These are phyloP conservation scores for Panagrolaimus sp. DNA, from an alignment of 1,140 invertebrate genomes.

Conservation along the genomic window DNA sequence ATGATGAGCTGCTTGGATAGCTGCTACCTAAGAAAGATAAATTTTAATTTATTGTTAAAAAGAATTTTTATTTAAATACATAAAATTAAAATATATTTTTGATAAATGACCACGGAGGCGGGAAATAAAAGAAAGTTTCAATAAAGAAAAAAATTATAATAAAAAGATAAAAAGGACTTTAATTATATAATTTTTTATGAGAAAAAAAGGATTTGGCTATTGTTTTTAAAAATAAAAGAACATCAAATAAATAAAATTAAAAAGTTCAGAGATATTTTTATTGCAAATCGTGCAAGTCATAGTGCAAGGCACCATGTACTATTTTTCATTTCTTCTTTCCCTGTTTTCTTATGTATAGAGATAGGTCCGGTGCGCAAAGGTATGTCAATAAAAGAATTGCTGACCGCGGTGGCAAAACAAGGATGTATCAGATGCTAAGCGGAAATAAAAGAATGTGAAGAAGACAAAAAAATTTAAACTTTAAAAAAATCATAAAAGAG, in stretches of 20 bases:
- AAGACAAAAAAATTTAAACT: neutral
- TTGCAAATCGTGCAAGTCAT: neutral
- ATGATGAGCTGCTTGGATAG: too few species aligned
- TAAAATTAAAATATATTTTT: too few species aligned
- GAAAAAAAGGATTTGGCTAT: too few species aligned
- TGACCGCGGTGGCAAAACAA: neutral
- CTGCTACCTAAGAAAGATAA: too few species aligned
- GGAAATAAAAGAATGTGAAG: neutral
- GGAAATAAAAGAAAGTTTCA: too few species aligned
- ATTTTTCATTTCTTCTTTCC: neutral
- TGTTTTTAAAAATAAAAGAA: neutral
- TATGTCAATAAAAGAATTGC: conserved; percentile 9
- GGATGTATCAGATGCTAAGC: too few species aligned
- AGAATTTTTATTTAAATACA: too few species aligned
- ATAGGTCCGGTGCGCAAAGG: conserved; percentile 6
- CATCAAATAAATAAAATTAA: neutral
- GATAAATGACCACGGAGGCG: too few species aligned
- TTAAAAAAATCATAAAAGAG: conserved; percentile 1
- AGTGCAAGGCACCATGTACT: neutral
- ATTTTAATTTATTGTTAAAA: too few species aligned
- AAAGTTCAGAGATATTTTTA: neutral
- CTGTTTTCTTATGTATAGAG: neutral
- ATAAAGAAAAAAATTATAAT: too few species aligned
- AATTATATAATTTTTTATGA: neutral
- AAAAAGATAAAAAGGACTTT: too few species aligned